A percentile compares a stretch with the other conserved stretches of the same genome.
These are phyloP conservation scores for Meganola albula DNA, from an alignment of 2,888 invertebrate genomes.

Conservation along the genomic window DNA sequence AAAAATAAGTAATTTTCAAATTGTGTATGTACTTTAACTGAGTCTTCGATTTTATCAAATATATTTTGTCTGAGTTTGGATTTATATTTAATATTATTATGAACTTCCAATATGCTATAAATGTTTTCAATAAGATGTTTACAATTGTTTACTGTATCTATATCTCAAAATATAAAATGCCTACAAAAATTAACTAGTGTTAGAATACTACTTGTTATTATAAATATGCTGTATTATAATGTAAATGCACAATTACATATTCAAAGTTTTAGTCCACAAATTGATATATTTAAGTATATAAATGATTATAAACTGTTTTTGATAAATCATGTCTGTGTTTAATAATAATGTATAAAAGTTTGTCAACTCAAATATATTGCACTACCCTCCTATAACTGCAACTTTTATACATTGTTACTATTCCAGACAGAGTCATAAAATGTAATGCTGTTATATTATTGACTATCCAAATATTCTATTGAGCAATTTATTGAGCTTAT, in stretches of 20 bases:
- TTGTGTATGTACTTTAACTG: slow-evolving; percentile 14
- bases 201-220: slow-evolving; percentile 35
- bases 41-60: slow-evolving; percentile 19
- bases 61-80: slow-evolving; percentile 24
- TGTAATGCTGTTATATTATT: slow-evolving; percentile 19
- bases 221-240: slow-evolving; percentile 47
- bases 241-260: slow-evolving; percentile 34
- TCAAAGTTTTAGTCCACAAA: slow-evolving; percentile 23
- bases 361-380: background rate
- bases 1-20: slow-evolving; percentile 20
- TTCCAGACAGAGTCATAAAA: too few species aligned
- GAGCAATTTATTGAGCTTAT: slow-evolving; percentile 30
- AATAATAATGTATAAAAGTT: background rate
- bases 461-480: slow-evolving; percentile 10
- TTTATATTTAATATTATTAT: too few species aligned
- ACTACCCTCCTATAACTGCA: too few species aligned
- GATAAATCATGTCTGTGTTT: slow-evolving; percentile 14
- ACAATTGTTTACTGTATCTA: slow-evolving; percentile 30
- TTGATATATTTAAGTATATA: slow-evolving; percentile 17
- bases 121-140: slow-evolving; percentile 32
- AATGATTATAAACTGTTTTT: slow-evolving; percentile 12
- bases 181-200: slow-evolving; percentile 36
- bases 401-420: too few species aligned
- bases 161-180: slow-evolving; percentile 33
- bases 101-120: slow-evolving; percentile 33